A percentile compares a stretch with the other conserved stretches of the same genome.
Conservation (phyloP, 2,888 invertebrate genomes). For the Nephrotoma flavescens region DNA sequence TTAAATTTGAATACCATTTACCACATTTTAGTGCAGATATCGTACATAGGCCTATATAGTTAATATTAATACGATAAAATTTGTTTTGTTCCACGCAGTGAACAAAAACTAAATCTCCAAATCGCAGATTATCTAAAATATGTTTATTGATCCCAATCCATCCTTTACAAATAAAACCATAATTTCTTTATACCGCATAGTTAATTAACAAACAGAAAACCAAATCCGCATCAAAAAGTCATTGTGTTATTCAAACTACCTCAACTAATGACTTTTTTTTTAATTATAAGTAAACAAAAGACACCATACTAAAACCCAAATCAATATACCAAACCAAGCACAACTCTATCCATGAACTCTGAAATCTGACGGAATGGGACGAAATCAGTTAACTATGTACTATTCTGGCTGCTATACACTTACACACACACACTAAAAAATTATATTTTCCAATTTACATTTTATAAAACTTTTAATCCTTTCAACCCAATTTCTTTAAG, state of each 20-base stretch:
- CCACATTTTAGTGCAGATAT: too few relatives aligned
- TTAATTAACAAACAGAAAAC: background rate
- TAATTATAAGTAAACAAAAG: background rate
- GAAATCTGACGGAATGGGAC: background rate
- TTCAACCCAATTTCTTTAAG: background rate
- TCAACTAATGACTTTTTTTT: background rate
- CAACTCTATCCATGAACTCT: background rate
- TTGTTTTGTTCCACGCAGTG: too few relatives aligned
- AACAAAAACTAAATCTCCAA: too few relatives aligned
- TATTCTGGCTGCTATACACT: background rate
- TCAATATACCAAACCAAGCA: background rate
- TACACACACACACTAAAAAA: background rate
- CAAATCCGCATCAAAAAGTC: background rate
- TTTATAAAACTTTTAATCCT: background rate
- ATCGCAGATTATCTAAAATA: background rate
- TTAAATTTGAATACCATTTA: too few relatives aligned
- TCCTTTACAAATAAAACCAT: background rate
- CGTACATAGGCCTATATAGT: too few relatives aligned
- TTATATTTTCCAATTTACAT: background rate
- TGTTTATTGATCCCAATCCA: background rate
- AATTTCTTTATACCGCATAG: background rate
- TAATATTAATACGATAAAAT: too few relatives aligned
- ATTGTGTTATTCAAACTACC: background rate
- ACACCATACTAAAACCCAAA: background rate
- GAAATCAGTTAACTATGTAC: background rate